Evolutionary conservation across 2,113 vertebrate species (phyloP).

Genomic region (Puntigrus tetrazona): DNA sequence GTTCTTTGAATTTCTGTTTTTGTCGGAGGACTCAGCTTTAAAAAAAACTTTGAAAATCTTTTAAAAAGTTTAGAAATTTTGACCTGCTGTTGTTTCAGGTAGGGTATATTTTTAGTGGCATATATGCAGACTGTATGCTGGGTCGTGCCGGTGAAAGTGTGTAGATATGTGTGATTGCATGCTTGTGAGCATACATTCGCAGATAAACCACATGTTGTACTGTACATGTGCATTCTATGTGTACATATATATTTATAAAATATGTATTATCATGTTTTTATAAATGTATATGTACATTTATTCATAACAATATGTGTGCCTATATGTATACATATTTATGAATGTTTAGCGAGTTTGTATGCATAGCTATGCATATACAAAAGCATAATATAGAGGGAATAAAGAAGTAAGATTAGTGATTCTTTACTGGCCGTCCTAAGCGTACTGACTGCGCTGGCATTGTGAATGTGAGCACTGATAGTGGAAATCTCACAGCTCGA

Average conservation of each 20-base stretch:
- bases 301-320: slow-evolving; percentile 61
- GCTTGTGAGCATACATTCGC: slow-evolving; percentile 46
- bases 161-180: slow-evolving; percentile 49
- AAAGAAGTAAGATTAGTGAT: slow-evolving; percentile 62
- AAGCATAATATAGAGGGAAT: slow-evolving; percentile 45
- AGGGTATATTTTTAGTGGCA: slow-evolving; percentile 68
- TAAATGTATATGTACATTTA: slow-evolving; percentile 64
- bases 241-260: slow-evolving; percentile 63
- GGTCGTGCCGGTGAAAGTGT: slow-evolving; percentile 14
- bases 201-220: slow-evolving; percentile 44
- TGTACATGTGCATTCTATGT: slow-evolving; percentile 60
- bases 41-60: slow-evolving; percentile 75
- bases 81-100: slow-evolving; percentile 74
- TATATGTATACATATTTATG: slow-evolving; percentile 62
- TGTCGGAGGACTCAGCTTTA: slow-evolving; percentile 69
- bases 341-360: slow-evolving; percentile 56
- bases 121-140: slow-evolving; percentile 52
- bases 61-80: slow-evolving; percentile 69
- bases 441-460: slow-evolving; percentile 69
- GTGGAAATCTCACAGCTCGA: slow-evolving; percentile 18
- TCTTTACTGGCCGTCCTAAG: slow-evolving; percentile 69
- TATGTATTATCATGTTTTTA: no score
- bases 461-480: slow-evolving; percentile 68
- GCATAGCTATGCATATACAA: slow-evolving; percentile 54
- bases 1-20: slow-evolving; percentile 43